A percentile compares a stretch with the other conserved stretches of the same genome.
phyloP scores from a whole-genome alignment of 2,888 invertebrate genomes.

The Leptinotarsa haldemani region DNA sequence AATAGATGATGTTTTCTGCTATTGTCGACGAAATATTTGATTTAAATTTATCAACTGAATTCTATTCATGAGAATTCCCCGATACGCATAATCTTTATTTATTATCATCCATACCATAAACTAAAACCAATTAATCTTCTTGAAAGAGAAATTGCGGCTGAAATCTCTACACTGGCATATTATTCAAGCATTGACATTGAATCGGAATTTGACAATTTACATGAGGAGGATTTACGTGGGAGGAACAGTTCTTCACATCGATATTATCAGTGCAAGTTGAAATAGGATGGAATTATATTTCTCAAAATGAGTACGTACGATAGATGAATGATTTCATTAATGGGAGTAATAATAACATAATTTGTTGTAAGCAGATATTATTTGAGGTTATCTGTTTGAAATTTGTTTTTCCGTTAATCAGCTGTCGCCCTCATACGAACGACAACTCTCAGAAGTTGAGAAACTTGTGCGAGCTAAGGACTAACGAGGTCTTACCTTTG shows the following conservation, averaged over 20 bases:
- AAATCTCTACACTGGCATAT: not conserved
- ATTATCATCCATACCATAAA: not conserved
- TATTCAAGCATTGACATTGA: slow-evolving; percentile 5
- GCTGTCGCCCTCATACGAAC: no score
- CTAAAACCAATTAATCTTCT: not conserved
- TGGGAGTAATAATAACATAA: not conserved
- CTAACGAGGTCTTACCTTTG: no score
- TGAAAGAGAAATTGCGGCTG: not conserved
- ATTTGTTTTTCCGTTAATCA: no score
- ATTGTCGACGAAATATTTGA: no score
- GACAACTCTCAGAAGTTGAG: no score
- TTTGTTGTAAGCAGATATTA: no score
- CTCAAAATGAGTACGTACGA: not conserved
- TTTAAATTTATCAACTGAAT: no score
- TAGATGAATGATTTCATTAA: not conserved
- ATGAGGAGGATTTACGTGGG: not conserved
- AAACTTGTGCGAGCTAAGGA: no score
- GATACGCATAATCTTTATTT: not conserved
- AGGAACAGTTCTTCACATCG: not conserved
- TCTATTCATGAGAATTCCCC: no score
- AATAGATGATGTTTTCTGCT: no score
- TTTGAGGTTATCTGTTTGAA: no score
- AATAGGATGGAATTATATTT: not conserved
- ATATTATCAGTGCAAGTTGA: not conserved
- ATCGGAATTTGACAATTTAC: not conserved